These are phyloP conservation scores for Chrysocyon brachyurus DNA, from an alignment of 2,797 vertebrate species.

Conservation along the genomic window DNA sequence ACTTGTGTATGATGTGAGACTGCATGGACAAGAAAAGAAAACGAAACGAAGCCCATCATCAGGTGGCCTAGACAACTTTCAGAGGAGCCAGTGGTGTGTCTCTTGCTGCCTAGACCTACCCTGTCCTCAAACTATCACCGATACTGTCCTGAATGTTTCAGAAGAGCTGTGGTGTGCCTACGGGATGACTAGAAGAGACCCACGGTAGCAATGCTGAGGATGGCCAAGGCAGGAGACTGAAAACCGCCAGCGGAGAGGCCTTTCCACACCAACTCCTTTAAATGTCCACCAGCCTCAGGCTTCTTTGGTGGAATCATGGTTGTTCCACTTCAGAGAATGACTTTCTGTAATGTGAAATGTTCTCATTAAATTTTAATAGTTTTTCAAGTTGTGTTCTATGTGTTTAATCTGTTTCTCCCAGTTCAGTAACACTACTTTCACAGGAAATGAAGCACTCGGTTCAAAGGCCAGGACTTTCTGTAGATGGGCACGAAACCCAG, in stretches of 20 bases:
- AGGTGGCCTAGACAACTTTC: rapidly evolving
- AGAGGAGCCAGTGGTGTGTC: not conserved
- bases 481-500: not conserved
- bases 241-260: not conserved
- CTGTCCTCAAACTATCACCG: too few species aligned
- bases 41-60: not conserved
- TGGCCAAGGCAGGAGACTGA: not conserved
- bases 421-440: not conserved
- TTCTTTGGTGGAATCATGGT: not conserved
- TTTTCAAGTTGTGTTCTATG: not conserved
- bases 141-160: not conserved
- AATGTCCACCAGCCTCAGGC: not conserved
- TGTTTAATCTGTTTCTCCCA: not conserved
- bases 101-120: not conserved
- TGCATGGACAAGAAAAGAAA: not conserved
- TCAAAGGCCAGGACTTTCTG: not conserved
- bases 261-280: not conserved
- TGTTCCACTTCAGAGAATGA: not conserved
- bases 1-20: not conserved
- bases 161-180: rapidly evolving
- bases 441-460: not conserved
- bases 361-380: not conserved
- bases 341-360: not conserved
- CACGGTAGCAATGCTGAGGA: not conserved
- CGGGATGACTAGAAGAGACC: not conserved